phyloP scores from a whole-genome alignment of 2,888 invertebrate genomes.

The Harmothoe impar region DNA sequence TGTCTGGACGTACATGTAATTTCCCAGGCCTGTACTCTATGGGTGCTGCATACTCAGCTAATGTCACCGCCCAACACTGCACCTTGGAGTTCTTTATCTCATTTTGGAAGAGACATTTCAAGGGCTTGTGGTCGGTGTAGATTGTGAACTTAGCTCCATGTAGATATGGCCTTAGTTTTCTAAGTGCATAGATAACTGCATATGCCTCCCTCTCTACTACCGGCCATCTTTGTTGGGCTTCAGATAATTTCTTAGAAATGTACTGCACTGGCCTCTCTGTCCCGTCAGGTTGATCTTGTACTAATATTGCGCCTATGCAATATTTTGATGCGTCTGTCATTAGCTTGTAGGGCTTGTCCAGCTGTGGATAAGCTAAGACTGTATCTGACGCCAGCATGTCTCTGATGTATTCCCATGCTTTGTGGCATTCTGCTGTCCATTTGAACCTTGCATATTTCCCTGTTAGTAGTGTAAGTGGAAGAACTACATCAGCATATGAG shows the following conservation, averaged over 20 bases:
- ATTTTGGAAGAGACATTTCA: constrained; percentile 55
- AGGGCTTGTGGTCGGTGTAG: constrained; percentile 56
- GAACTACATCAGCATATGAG: neutral
- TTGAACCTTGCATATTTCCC: neutral
- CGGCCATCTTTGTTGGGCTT: constrained; percentile 23
- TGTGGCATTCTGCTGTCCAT: neutral
- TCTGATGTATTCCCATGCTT: neutral
- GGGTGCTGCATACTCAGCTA: constrained; percentile 65
- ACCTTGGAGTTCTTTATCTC: constrained; percentile 66
- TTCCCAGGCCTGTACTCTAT: constrained; percentile 57
- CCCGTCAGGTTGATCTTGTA: neutral
- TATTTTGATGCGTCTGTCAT: constrained; percentile 33
- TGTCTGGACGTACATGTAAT: constrained; percentile 63
- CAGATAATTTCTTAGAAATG: constrained; percentile 32
- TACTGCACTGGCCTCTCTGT: constrained; percentile 47
- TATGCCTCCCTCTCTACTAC: constrained; percentile 35
- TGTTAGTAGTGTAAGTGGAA: neutral
- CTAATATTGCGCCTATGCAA: constrained; percentile 24
- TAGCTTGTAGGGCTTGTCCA: constrained; percentile 29
- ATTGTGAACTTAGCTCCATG: constrained; percentile 49
- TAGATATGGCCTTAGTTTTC: constrained; percentile 58
- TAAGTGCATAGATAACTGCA: constrained; percentile 35
- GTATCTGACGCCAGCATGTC: neutral
- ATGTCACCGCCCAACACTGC: constrained; percentile 65
- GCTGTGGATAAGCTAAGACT: constrained; percentile 32